A percentile compares a stretch with the other conserved stretches of the same genome.
phyloP scores from a whole-genome alignment of 2,113 vertebrate genomes.

The Etia nguti region DNA sequence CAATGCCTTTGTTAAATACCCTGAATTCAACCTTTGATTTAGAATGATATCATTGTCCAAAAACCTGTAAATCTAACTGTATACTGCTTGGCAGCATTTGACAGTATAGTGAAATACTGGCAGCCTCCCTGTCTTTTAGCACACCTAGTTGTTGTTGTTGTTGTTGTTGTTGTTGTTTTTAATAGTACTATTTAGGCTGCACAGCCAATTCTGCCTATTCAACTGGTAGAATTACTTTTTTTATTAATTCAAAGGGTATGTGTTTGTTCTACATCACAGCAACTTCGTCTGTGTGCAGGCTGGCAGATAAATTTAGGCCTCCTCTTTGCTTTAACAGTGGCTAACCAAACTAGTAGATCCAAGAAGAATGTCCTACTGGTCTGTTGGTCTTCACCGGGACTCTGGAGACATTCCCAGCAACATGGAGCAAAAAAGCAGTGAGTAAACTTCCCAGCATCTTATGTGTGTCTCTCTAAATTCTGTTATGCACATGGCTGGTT shows the following conservation, averaged over 20 bases:
- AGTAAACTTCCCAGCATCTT: conserved; percentile 11
- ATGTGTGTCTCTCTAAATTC: neutral
- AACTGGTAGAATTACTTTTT: neutral
- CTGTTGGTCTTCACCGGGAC: conserved; percentile 71
- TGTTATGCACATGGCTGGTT: fast-evolving
- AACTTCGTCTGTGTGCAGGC: conserved; percentile 1
- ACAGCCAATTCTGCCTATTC: neutral
- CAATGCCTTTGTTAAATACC: neutral
- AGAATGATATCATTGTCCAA: neutral
- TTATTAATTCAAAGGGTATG: neutral
- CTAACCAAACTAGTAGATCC: neutral
- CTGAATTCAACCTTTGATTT: neutral
- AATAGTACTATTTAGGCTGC: neutral
- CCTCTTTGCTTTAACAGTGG: neutral
- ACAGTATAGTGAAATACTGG: too few relatives aligned
- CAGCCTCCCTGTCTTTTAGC: too few relatives aligned
- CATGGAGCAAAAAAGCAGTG: conserved; percentile 73
- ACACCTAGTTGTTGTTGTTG: fast-evolving
- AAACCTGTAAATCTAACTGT: neutral
- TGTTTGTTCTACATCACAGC: neutral
- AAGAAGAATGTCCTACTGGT: conserved; percentile 80
- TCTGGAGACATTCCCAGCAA: conserved; percentile 37
- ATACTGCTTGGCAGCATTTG: too few relatives aligned
- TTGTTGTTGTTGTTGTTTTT: neutral
- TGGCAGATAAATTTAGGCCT: neutral